Evolutionary conservation across 2,888 invertebrate species (phyloP).

Genomic region (Ochropleura leucogaster): DNA sequence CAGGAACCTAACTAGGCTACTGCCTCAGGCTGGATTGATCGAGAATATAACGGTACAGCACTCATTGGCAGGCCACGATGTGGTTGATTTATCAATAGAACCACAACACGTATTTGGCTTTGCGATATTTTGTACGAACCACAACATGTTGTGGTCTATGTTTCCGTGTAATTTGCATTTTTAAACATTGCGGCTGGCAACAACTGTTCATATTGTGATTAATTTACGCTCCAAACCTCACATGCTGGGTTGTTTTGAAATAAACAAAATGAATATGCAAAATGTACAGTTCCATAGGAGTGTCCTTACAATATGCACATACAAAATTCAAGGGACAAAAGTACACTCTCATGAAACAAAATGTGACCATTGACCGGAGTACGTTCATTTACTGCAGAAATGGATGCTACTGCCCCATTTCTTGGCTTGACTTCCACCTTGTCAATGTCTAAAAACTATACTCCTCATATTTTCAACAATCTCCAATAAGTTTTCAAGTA

Average conservation of each 20-base stretch:
- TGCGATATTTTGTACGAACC: slow-evolving; percentile 59
- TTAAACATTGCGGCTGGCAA: slow-evolving; percentile 52
- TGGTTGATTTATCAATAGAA: slow-evolving; percentile 67
- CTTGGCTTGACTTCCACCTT: background rate
- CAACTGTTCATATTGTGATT: slow-evolving; percentile 44
- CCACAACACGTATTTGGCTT: slow-evolving; percentile 65
- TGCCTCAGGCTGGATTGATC: slow-evolving; percentile 51
- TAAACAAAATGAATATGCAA: slow-evolving; percentile 16
- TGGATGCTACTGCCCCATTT: no score
- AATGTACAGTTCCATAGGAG: background rate
- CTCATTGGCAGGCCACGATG: slow-evolving; percentile 56
- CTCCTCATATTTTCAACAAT: background rate
- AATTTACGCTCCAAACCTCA: slow-evolving; percentile 37
- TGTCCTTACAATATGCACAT: no score
- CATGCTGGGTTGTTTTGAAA: slow-evolving; percentile 7
- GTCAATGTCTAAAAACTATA: background rate
- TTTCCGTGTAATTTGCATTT: slow-evolving; percentile 60
- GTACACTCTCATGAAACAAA: no score
- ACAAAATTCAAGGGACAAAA: background rate
- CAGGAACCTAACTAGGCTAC: slow-evolving; percentile 49
- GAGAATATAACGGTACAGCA: slow-evolving; percentile 53
- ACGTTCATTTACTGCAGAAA: background rate
- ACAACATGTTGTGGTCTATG: slow-evolving; percentile 53
- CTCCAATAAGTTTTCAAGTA: slow-evolving; percentile 13
- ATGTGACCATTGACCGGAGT: no score